Evolutionary conservation across 2,113 vertebrate species (phyloP), one percentile per base, ranked within the genome.

Genomic region (Deroptyus accipitrinus): DNA sequence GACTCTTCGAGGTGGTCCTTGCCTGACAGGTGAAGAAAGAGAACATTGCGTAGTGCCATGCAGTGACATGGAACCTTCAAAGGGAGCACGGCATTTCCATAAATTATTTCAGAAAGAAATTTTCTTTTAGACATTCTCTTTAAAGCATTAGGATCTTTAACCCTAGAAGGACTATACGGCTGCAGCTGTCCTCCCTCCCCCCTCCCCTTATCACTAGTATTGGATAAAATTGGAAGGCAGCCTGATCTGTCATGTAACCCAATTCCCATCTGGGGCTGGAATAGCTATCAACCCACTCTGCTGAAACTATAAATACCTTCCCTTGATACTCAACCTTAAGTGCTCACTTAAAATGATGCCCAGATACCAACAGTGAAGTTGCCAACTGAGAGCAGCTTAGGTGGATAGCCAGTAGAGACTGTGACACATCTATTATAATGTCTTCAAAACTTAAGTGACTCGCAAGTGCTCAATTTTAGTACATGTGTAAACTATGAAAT

Each of bases 1-100:
- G 97, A 98, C 97, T 98, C 98, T 98, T 98, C 97, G 98, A 98
- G 98, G 98, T 98, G 98, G 98, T 98, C 98, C 97, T 97, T 92
- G 97, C 96, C 98, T 98, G 98, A 98, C 98, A 98, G 98, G 98
- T 98, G 97, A 98, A 98, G 97, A 98, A 98, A 98, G 97, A 97
- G 98, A 98, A 98, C 97, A 97, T 93, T 95, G 97, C 97, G 81
- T 95, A 96, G 98, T 97, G 98, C 98, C 97, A 97, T 94, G 94
- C 97, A 92, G 97, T 98, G 98, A 98, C 98, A 98, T 97, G 97
- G 98, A 98, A 96, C 97, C 98, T 98, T 98, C 97, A 98, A 98
- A 98, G 98, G 95, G 97, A 98, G 97, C 95, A 97, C 97, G 25
- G 97, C 97, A 98, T 98, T 98, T 98, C 97, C 98, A 98, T 98